A percentile compares a stretch with the other conserved stretches of the same genome.
Conservation (phyloP, 2,888 invertebrate species). For the Ditylenchus weischeri region DNA sequence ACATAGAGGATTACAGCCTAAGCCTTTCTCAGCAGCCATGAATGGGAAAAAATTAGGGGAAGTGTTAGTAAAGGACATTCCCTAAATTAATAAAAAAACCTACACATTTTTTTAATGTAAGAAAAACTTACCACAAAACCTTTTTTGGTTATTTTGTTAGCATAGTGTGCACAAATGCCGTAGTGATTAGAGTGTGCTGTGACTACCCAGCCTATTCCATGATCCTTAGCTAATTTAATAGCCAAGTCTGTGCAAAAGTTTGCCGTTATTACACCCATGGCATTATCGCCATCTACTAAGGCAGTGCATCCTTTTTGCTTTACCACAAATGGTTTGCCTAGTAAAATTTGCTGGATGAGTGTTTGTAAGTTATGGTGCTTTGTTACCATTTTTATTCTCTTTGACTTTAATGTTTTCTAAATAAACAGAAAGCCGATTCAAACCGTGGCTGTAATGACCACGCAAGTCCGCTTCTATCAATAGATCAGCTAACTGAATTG, state of each 20-base stretch:
- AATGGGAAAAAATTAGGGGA: conserved; percentile 67
- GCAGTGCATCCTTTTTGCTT: conserved; percentile 59
- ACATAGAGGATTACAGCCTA: conserved; percentile 85
- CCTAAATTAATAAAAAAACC: conserved; percentile 60
- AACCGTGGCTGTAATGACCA: conserved; percentile 69
- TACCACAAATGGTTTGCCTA: conserved; percentile 43
- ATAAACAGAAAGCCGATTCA: conserved; percentile 66
- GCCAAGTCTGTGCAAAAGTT: conserved; percentile 67
- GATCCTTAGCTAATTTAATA: conserved; percentile 72
- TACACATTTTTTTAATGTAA: too few relatives aligned
- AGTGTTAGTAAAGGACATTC: conserved; percentile 85
- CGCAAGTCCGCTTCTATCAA: conserved; percentile 59
- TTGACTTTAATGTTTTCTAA: conserved; percentile 27
- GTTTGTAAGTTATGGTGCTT: too few relatives aligned
- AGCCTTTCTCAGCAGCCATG: conserved; percentile 69
- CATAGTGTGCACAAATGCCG: conserved; percentile 83
- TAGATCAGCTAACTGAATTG: conserved; percentile 33
- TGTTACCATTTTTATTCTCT: too few relatives aligned
- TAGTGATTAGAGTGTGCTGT: conserved; percentile 72
- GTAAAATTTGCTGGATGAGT: too few relatives aligned
- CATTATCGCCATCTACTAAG: conserved; percentile 75
- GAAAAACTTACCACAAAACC: conserved; percentile 30
- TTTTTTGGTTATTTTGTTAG: conserved; percentile 62
- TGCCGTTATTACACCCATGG: conserved; percentile 75
- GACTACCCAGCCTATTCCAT: conserved; percentile 78